These are phyloP conservation scores for Salvelinus fontinalis DNA, from an alignment of 2,113 vertebrate species.

Conservation along the genomic window DNA sequence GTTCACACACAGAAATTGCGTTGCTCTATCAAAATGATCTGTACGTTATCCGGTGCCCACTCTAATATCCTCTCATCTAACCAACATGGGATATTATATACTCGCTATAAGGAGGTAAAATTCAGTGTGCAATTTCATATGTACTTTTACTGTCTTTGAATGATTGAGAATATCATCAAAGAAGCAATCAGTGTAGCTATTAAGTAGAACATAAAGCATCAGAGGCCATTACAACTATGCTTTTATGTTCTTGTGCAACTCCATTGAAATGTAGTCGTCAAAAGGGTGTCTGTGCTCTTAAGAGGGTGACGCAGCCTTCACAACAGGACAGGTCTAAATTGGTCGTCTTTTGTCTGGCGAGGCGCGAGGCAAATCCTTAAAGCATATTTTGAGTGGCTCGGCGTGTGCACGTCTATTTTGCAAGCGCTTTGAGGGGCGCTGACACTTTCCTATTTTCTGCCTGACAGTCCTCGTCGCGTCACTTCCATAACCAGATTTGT, in stretches of 20 bases:
- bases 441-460: slow-evolving; percentile 16
- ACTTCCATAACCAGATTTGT: slow-evolving; percentile 27
- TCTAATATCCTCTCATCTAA: too few relatives aligned
- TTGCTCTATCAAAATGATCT: too few relatives aligned
- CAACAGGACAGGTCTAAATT: slow-evolving; percentile 6
- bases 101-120: too few relatives aligned
- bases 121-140: background rate
- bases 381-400: background rate
- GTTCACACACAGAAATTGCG: too few relatives aligned
- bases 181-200: slow-evolving; percentile 5
- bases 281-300: background rate
- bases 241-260: background rate
- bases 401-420: background rate
- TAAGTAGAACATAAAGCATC: background rate
- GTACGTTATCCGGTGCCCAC: too few relatives aligned
- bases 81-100: too few relatives aligned
- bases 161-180: background rate
- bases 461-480: slow-evolving; percentile 20
- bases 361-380: background rate
- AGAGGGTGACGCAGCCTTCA: background rate
- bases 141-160: background rate
- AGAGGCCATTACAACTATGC: background rate
- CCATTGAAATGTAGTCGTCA: background rate
- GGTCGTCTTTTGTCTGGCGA: slow-evolving; percentile 3
- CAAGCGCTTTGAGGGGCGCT: background rate